A percentile compares a stretch with the other conserved stretches of the same genome.
These are phyloP conservation scores for Chrysotoxum bicinctum DNA, from an alignment of 2,888 invertebrate species.

Conservation along the genomic window DNA sequence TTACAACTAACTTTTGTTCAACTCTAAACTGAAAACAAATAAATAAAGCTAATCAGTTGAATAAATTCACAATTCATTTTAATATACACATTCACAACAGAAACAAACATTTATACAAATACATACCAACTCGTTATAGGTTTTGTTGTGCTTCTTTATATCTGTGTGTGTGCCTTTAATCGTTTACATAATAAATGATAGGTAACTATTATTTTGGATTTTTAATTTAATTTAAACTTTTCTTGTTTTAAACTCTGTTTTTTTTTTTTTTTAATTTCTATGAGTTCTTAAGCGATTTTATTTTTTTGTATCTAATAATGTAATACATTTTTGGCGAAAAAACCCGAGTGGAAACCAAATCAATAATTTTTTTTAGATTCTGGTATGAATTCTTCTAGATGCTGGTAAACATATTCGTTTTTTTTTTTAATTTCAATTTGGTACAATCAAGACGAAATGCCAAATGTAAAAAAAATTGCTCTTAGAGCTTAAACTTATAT, in stretches of 20 bases:
- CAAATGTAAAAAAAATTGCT: slow-evolving; percentile 41
- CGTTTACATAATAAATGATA: slow-evolving; percentile 69
- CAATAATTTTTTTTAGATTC: slow-evolving; percentile 81
- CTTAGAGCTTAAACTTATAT: slow-evolving; percentile 41
- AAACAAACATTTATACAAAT: slow-evolving; percentile 32
- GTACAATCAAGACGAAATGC: slow-evolving; percentile 62
- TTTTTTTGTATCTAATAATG: slow-evolving; percentile 2
- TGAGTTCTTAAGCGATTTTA: slow-evolving; percentile 30
- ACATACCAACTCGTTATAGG: slow-evolving; percentile 70
- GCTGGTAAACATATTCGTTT: slow-evolving; percentile 65
- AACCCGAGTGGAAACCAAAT: slow-evolving; percentile 92
- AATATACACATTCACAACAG: slow-evolving; percentile 26
- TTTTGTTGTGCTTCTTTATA: slow-evolving; percentile 73
- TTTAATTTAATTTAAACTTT: slow-evolving; percentile 65
- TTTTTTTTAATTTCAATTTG: slow-evolving; percentile 57
- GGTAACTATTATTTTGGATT: slow-evolving; percentile 66
- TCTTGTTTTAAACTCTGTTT: slow-evolving; percentile 54
- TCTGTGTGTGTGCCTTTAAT: slow-evolving; percentile 73
- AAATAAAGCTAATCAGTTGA: background rate
- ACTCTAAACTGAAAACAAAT: background rate
- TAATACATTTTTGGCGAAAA: slow-evolving; percentile 82
- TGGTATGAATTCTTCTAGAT: slow-evolving; percentile 69
- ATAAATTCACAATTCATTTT: slow-evolving; percentile 17
- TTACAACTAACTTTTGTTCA: background rate
- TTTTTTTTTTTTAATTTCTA: slow-evolving; percentile 13